Conservation (phyloP, 2,113 vertebrate species). For the Burhinus bistriatus region DNA sequence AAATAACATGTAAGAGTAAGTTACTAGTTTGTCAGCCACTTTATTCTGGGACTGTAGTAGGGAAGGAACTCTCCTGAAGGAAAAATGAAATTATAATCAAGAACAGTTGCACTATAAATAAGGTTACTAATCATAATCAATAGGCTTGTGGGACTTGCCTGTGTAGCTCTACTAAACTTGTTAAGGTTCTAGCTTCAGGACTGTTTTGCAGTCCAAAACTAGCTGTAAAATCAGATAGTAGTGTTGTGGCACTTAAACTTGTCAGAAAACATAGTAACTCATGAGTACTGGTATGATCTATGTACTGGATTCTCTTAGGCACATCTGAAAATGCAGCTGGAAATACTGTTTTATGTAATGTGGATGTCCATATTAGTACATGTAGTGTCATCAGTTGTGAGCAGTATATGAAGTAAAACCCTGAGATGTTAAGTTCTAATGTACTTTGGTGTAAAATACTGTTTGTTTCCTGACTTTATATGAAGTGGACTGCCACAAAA, state of each 20-base stretch:
- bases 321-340: not conserved
- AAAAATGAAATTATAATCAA: not conserved
- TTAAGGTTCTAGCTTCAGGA: not conserved
- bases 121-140: not conserved
- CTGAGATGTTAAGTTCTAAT: not conserved
- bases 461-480: not conserved
- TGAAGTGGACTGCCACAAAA: not conserved
- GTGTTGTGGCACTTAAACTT: not conserved
- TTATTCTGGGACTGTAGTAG: not conserved
- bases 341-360: accelerated
- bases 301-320: not conserved
- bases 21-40: not conserved
- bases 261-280: accelerated
- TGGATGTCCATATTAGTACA: accelerated
- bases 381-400: accelerated
- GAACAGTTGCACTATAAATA: not conserved
- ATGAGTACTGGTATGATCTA: not conserved
- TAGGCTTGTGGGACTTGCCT: not conserved
- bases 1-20: not conserved
- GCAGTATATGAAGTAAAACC: not conserved
- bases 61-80: not conserved
- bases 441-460: not conserved
- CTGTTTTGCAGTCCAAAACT: not conserved
- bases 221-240: not conserved
- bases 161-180: not conserved